Evolutionary conservation across 2,113 vertebrate species (phyloP).

Genomic region (Mesocricetus auratus): DNA sequence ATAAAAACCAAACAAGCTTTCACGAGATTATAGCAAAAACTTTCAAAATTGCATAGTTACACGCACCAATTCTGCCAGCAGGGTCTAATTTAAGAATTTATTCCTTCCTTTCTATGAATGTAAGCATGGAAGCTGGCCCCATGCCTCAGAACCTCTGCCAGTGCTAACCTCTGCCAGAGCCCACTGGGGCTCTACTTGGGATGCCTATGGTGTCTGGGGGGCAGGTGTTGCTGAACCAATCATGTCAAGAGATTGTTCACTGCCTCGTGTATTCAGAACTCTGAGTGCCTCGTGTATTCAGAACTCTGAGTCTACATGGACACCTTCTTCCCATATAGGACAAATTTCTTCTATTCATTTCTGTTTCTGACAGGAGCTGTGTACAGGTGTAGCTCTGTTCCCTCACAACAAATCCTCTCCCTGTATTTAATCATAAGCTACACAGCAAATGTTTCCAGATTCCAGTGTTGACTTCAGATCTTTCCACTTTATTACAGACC

Average conservation of each 20-base stretch:
- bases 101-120: neutral
- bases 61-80: neutral
- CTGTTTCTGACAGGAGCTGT: neutral
- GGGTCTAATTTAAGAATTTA: neutral
- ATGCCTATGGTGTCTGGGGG: neutral
- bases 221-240: neutral
- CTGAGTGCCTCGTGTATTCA: neutral
- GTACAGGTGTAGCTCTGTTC: neutral
- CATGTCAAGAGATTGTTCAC: neutral
- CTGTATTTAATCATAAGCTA: neutral
- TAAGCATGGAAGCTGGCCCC: too few species aligned
- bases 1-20: constrained; percentile 1
- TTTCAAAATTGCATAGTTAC: neutral
- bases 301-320: neutral
- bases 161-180: neutral
- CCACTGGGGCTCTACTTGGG: neutral
- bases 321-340: neutral
- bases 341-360: neutral
- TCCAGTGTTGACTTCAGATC: neutral
- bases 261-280: neutral
- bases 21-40: neutral
- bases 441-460: neutral
- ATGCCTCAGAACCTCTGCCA: neutral
- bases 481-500: neutral
- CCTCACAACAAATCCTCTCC: neutral